Conservation (phyloP, 2,797 vertebrate species). For the Oophaga sylvatica region DNA sequence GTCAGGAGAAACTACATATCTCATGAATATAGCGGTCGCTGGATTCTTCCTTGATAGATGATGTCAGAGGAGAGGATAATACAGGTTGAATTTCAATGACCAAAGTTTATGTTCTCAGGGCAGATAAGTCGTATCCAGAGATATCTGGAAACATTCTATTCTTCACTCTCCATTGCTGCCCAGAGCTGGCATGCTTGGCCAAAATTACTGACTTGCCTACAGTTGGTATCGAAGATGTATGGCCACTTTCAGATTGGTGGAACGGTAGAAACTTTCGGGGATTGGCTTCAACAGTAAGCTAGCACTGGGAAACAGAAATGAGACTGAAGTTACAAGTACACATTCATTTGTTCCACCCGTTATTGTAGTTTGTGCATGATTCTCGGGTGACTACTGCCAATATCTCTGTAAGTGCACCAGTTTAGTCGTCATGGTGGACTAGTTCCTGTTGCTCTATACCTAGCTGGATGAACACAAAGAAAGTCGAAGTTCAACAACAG, state of each 20-base stretch:
- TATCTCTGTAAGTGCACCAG: not conserved
- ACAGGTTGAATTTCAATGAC: too few species aligned
- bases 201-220: too few species aligned
- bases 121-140: too few species aligned
- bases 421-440: not conserved
- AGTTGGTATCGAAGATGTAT: too few species aligned
- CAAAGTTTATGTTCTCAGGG: too few species aligned
- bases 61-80: too few species aligned
- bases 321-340: not conserved
- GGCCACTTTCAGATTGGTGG: not conserved
- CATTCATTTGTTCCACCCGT: not conserved
- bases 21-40: too few species aligned
- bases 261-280: not conserved
- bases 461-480: conserved; percentile 35
- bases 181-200: too few species aligned
- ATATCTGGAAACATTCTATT: too few species aligned
- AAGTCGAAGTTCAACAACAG: conserved; percentile 41
- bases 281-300: not conserved
- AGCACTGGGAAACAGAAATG: not conserved
- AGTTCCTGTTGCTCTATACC: conserved; percentile 5
- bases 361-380: not conserved
- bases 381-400: not conserved
- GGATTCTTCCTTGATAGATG: too few species aligned
- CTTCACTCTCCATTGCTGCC: too few species aligned
- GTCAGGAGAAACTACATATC: too few species aligned